A percentile compares a stretch with the other conserved stretches of the same genome.
phyloP scores from a whole-genome alignment of 2,797 vertebrate species.

The Brachyalestes nurse region DNA sequence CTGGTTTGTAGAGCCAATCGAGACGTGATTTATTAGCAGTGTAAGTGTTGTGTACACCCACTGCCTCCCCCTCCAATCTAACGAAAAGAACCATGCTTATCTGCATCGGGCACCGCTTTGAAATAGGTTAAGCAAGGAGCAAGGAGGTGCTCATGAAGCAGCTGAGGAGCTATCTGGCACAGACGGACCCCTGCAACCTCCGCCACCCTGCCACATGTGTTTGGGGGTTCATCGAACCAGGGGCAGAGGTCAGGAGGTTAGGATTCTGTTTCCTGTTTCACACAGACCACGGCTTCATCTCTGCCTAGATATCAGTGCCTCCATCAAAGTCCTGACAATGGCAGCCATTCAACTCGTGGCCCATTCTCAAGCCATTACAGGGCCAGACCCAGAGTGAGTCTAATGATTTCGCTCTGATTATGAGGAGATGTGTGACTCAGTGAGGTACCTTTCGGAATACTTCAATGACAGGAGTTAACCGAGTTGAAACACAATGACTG shows the following conservation, averaged over 20 bases:
- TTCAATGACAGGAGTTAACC: conserved; percentile 45
- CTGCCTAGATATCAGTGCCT: conserved; percentile 58
- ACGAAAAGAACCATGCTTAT: conserved; percentile 46
- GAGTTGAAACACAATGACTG: conserved; percentile 34
- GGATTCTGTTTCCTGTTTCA: conserved; percentile 72
- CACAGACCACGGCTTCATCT: conserved; percentile 64
- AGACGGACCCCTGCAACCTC: conserved; percentile 33
- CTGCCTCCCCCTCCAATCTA: conserved; percentile 9
- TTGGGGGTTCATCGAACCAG: conserved; percentile 64
- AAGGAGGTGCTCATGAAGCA: conserved; percentile 40
- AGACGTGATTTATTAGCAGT: conserved; percentile 33
- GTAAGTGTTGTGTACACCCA: conserved; percentile 21
- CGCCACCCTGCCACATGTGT: conserved; percentile 57
- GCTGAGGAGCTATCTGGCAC: conserved; percentile 41
- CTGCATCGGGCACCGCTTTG: conserved; percentile 30
- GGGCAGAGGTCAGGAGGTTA: conserved; percentile 66
- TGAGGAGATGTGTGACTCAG: conserved; percentile 44
- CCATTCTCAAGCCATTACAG: conserved; percentile 49
- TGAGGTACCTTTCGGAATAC: conserved; percentile 37
- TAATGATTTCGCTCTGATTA: conserved; percentile 56
- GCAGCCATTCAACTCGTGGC: conserved; percentile 58
- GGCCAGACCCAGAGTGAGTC: conserved; percentile 41
- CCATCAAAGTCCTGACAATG: conserved; percentile 60
- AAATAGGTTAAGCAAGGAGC: conserved; percentile 51
- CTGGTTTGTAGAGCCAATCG: conserved; percentile 23